These are phyloP conservation scores for Phragmatobia fuliginosa DNA, from an alignment of 2,888 invertebrate species.

Conservation along the genomic window DNA sequence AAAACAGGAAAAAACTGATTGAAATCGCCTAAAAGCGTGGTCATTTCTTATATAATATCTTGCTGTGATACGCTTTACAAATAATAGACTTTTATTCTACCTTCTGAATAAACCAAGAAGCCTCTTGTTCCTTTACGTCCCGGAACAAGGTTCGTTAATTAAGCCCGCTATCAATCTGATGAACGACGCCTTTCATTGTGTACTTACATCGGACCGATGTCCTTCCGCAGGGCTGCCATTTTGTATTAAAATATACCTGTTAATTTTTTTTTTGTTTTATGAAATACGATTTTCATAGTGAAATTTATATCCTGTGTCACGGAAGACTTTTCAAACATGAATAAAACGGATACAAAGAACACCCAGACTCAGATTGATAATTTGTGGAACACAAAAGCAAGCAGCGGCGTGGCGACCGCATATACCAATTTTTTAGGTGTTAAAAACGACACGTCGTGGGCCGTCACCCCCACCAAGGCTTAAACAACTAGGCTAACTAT, in stretches of 20 bases:
- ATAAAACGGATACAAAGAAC: too few relatives aligned
- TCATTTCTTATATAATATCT: constrained; percentile 6
- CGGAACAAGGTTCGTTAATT: constrained; percentile 54
- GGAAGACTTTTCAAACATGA: too few relatives aligned
- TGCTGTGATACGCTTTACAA: constrained; percentile 10
- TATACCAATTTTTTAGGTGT: too few relatives aligned
- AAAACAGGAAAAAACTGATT: neutral
- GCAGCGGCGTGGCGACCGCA: too few relatives aligned
- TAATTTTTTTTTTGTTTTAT: neutral
- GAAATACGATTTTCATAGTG: too few relatives aligned
- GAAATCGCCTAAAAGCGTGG: neutral
- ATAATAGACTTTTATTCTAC: constrained; percentile 14
- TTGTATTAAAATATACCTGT: neutral
- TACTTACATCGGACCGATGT: constrained; percentile 41
- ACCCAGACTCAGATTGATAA: too few relatives aligned
- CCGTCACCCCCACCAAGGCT: too few relatives aligned
- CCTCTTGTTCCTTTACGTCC: constrained; percentile 21
- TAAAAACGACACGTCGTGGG: too few relatives aligned
- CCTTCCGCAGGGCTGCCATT: constrained; percentile 13
- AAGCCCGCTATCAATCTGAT: constrained; percentile 56
- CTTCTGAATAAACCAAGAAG: constrained; percentile 17
- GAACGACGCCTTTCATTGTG: constrained; percentile 50
- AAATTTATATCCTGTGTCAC: too few relatives aligned
- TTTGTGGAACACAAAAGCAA: too few relatives aligned
- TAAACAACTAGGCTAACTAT: too few relatives aligned